Evolutionary conservation across 2,113 vertebrate genomes (phyloP).

Genomic region (Malurus alboscapulatus): DNA sequence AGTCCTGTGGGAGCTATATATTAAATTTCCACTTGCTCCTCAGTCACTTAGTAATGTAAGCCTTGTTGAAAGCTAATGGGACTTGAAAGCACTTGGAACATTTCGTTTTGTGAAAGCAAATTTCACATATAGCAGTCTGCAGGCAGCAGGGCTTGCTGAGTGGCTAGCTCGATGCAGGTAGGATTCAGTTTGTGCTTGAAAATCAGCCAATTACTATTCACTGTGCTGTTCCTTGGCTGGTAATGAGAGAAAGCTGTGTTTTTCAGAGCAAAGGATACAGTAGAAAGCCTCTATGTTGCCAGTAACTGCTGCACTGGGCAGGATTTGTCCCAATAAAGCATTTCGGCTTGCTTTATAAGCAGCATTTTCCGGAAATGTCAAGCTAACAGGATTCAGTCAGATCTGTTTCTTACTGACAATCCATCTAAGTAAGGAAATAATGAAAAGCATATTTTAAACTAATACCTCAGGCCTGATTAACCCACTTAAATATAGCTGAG

Average conservation of each 20-base stretch:
- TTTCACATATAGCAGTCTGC: neutral
- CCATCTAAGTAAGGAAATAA: constrained; percentile 9
- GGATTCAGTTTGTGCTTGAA: constrained; percentile 43
- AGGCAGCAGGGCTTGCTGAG: neutral
- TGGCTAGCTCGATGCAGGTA: constrained; percentile 3
- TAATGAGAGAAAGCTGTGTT: constrained; percentile 26
- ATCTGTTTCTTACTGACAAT: constrained; percentile 22
- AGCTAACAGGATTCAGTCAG: constrained; percentile 23
- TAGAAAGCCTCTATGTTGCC: neutral
- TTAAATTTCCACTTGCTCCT: neutral
- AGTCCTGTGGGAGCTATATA: neutral
- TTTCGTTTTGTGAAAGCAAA: constrained; percentile 24
- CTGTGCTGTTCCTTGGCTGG: constrained; percentile 18
- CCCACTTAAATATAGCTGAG: neutral
- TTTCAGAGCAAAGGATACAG: neutral
- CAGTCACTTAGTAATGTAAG: constrained; percentile 25
- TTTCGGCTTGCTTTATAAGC: neutral
- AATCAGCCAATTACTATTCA: constrained; percentile 50
- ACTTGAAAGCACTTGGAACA: constrained; percentile 44
- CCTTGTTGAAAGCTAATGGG: constrained; percentile 33
- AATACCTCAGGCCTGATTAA: neutral
- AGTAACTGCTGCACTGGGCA: neutral
- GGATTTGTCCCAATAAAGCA: neutral
- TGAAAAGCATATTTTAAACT: constrained; percentile 6
- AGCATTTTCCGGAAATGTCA: neutral